phyloP scores from a whole-genome alignment of 2,797 vertebrate genomes.

The Muscicapa comitata region DNA sequence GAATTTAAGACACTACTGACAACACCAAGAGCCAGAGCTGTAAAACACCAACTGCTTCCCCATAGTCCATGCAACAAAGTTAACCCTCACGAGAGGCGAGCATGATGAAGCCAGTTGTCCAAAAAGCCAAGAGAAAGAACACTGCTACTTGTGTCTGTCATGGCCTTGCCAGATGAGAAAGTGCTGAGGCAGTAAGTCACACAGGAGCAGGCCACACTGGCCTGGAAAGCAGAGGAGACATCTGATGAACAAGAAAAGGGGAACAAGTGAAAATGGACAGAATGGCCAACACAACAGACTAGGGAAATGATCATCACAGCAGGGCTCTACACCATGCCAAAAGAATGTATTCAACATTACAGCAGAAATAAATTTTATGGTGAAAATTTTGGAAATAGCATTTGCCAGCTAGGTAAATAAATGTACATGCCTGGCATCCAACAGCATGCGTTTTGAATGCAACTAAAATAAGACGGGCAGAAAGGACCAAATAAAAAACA shows the following conservation, averaged over 20 bases:
- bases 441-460: neutral
- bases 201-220: neutral
- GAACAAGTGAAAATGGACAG: slow-evolving; percentile 23
- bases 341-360: fast-evolving
- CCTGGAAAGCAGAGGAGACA: neutral
- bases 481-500: neutral
- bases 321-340: neutral
- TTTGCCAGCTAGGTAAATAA: neutral
- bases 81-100: fast-evolving
- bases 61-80: neutral
- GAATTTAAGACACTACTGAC: neutral
- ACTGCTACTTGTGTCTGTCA: neutral
- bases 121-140: neutral
- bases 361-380: neutral
- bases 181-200: neutral
- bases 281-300: neutral
- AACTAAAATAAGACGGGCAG: neutral
- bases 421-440: neutral
- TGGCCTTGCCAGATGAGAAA: neutral
- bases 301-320: neutral
- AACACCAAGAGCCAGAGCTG: neutral
- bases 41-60: neutral
- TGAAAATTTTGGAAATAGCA: neutral
- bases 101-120: neutral
- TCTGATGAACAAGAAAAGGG: neutral